A percentile compares a stretch with the other conserved stretches of the same genome.
These are phyloP conservation scores for Periphyllus acericola DNA, from an alignment of 2,888 invertebrate genomes.

Conservation along the genomic window DNA sequence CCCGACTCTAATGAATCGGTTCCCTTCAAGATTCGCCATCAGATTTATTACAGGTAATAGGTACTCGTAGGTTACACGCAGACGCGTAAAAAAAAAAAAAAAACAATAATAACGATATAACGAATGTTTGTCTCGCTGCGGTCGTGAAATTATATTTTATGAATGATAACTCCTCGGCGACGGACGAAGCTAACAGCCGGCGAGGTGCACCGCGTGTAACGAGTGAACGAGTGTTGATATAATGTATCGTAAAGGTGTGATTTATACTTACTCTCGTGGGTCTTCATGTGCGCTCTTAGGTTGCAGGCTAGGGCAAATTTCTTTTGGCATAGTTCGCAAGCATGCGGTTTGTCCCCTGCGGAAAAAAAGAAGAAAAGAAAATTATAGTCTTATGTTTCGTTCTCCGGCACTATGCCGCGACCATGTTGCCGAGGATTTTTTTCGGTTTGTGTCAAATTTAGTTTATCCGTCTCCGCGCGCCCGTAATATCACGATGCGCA, in stretches of 20 bases:
- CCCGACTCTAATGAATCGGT: background rate
- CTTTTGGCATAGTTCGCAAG: slow-evolving; percentile 77
- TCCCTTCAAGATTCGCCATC: background rate
- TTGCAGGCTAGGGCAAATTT: slow-evolving; percentile 80
- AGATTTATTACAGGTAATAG: background rate
- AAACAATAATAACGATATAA: background rate
- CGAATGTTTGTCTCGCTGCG: background rate
- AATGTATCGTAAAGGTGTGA: too few species aligned
- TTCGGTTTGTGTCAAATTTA: too few species aligned
- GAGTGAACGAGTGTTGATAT: too few species aligned
- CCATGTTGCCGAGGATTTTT: too few species aligned
- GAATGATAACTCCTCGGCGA: background rate
- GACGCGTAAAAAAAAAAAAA: background rate
- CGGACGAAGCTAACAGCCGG: background rate
- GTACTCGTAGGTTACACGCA: background rate
- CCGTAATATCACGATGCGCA: background rate
- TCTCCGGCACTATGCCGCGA: too few species aligned
- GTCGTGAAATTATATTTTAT: background rate
- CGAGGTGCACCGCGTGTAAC: too few species aligned
- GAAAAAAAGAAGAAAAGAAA: slow-evolving; percentile 63
- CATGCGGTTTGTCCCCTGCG: slow-evolving; percentile 79
- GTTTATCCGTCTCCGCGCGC: background rate
- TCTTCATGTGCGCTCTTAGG: slow-evolving; percentile 78
- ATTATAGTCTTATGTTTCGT: background rate
- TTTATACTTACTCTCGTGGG: slow-evolving; percentile 76